These are phyloP conservation scores for Ochropleura leucogaster DNA, from an alignment of 2,888 invertebrate genomes.

Conservation along the genomic window DNA sequence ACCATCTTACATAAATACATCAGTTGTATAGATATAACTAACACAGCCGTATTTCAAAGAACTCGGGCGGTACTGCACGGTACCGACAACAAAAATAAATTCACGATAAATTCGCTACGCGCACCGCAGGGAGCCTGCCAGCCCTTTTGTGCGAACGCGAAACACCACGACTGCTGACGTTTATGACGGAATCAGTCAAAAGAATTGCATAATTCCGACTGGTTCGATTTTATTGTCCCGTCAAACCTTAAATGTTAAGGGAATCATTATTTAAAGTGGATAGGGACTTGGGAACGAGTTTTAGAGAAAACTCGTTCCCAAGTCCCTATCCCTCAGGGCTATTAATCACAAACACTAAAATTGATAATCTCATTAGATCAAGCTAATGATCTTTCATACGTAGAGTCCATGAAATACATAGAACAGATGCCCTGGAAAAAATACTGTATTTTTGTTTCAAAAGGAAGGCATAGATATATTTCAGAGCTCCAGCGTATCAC, in stretches of 20 bases:
- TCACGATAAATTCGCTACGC: slow-evolving; percentile 49
- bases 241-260: slow-evolving; percentile 22
- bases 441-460: not conserved
- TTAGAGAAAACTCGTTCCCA: too few species aligned
- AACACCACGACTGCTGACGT: slow-evolving; percentile 30
- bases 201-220: slow-evolving; percentile 32
- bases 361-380: not conserved
- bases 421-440: not conserved
- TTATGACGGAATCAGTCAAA: slow-evolving; percentile 33
- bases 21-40: not conserved
- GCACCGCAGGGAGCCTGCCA: slow-evolving; percentile 28
- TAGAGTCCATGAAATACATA: not conserved
- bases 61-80: slow-evolving; percentile 19
- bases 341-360: not conserved
- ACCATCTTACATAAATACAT: not conserved
- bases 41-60: slow-evolving; percentile 10
- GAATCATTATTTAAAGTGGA: slow-evolving; percentile 24
- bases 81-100: slow-evolving; percentile 36
- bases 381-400: not conserved
- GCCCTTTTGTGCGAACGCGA: slow-evolving; percentile 17
- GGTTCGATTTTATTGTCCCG: slow-evolving; percentile 16
- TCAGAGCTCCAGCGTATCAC: not conserved
- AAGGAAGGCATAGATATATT: not conserved
- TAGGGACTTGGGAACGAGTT: not conserved
- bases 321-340: not conserved